Conservation (phyloP, 2,888 invertebrate genomes). For the Willowsia nigromaculata region DNA sequence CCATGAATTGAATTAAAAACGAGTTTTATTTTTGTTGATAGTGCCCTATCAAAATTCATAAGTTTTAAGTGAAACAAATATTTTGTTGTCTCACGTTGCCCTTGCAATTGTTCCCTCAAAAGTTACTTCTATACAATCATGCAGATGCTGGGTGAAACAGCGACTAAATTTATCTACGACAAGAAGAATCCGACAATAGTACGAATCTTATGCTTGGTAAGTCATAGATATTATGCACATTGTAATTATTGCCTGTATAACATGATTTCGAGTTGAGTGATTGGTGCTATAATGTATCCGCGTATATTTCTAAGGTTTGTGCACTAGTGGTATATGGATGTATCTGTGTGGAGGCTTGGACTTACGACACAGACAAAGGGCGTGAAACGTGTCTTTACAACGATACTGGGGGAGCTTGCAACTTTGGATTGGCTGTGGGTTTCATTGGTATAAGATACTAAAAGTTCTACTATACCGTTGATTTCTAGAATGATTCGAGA, state of each 20-base stretch:
- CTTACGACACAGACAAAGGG: slow-evolving; percentile 36
- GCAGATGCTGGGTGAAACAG: slow-evolving; percentile 53
- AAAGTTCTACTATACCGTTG: not conserved
- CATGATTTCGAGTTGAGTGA: not conserved
- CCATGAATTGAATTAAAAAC: not conserved
- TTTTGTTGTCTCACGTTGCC: not conserved
- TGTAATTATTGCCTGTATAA: too few relatives aligned
- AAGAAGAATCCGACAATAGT: slow-evolving; percentile 67
- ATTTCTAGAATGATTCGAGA: not conserved
- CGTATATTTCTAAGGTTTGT: slow-evolving; percentile 34
- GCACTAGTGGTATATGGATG: slow-evolving; percentile 71
- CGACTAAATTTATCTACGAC: slow-evolving; percentile 60
- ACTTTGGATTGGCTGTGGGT: slow-evolving; percentile 70
- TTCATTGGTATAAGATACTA: slow-evolving; percentile 46
- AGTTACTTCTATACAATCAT: slow-evolving; percentile 2
- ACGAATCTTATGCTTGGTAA: slow-evolving; percentile 68
- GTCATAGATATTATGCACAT: not conserved
- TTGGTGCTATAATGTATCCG: not conserved
- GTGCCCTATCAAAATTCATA: not conserved
- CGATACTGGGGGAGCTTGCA: slow-evolving; percentile 70
- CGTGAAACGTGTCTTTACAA: slow-evolving; percentile 64
- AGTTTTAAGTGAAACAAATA: not conserved
- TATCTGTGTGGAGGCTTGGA: slow-evolving; percentile 72
- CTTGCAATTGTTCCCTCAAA: not conserved
- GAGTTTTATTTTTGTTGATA: not conserved